Evolutionary conservation across 2,888 invertebrate species (phyloP).

Genomic region (Ptilodon capucinus): DNA sequence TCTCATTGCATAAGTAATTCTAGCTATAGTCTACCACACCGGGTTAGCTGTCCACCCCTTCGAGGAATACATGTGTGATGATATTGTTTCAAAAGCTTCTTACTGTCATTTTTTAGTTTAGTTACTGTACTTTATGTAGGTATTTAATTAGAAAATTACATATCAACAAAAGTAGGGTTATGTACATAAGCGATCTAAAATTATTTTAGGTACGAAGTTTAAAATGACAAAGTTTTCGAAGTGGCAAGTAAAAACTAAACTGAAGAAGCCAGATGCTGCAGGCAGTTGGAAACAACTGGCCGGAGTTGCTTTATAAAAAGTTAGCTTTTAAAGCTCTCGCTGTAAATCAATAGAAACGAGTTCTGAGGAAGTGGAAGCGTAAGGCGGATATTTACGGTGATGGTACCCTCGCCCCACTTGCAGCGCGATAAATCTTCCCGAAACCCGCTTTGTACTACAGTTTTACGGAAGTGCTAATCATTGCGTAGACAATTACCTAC

Average conservation of each 20-base stretch:
- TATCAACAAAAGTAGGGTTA: not conserved
- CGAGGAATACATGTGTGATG: too few relatives aligned
- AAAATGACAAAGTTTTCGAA: slow-evolving; percentile 71
- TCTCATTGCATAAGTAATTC: too few relatives aligned
- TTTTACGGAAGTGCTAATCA: slow-evolving; percentile 63
- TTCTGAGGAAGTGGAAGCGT: slow-evolving; percentile 69
- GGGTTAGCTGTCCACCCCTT: too few relatives aligned
- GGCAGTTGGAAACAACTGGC: slow-evolving; percentile 79
- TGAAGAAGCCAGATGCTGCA: slow-evolving; percentile 76
- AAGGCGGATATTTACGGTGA: slow-evolving; percentile 73
- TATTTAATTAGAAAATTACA: too few relatives aligned
- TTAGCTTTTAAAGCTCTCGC: slow-evolving; percentile 73
- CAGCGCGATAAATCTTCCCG: slow-evolving; percentile 60
- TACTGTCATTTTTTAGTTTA: too few relatives aligned
- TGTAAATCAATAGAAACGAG: slow-evolving; percentile 77
- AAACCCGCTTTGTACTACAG: slow-evolving; percentile 61
- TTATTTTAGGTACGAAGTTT: slow-evolving; percentile 57
- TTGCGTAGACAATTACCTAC: slow-evolving; percentile 12
- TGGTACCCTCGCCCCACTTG: slow-evolving; percentile 54
- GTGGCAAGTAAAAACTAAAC: slow-evolving; percentile 67
- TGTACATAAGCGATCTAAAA: slow-evolving; percentile 24
- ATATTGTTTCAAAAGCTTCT: too few relatives aligned
- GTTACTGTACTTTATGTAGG: too few relatives aligned
- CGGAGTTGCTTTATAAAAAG: slow-evolving; percentile 74
- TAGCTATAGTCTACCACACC: too few relatives aligned